Evolutionary conservation across 2,797 vertebrate species (phyloP).

Genomic region (Thunnus albacares): DNA sequence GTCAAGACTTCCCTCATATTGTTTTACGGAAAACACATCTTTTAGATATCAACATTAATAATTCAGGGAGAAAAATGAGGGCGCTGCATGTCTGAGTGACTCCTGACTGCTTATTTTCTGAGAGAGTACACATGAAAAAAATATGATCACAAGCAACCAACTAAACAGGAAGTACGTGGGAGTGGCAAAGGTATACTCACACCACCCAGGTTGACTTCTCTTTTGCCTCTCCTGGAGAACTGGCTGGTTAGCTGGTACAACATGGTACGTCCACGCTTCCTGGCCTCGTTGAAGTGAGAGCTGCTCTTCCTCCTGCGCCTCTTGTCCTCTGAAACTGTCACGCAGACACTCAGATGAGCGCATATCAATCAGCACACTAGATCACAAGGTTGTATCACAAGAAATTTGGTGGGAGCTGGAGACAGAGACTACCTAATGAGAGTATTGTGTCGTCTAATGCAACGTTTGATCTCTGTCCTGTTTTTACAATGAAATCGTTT

Average conservation of each 20-base stretch:
- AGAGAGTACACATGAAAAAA: not conserved
- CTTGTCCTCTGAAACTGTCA: slow-evolving; percentile 85
- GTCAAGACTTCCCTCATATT: slow-evolving; percentile 52
- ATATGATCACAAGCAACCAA: not conserved
- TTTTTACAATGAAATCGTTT: not conserved
- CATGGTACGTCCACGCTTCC: slow-evolving; percentile 89
- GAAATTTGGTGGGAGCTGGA: not conserved
- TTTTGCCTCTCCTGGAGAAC: slow-evolving; percentile 86
- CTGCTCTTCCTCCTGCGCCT: slow-evolving; percentile 87
- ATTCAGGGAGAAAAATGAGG: slow-evolving; percentile 46
- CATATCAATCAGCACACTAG: not conserved
- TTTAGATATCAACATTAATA: slow-evolving; percentile 49
- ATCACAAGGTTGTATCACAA: not conserved
- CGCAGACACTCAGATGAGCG: slow-evolving; percentile 20
- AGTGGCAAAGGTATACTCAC: slow-evolving; percentile 84
- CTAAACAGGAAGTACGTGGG: not conserved
- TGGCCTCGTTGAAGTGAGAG: slow-evolving; percentile 87
- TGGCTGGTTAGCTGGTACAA: slow-evolving; percentile 91
- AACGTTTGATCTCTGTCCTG: not conserved
- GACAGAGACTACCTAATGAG: not conserved
- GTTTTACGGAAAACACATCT: slow-evolving; percentile 48
- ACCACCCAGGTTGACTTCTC: slow-evolving; percentile 89
- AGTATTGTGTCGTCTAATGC: not conserved
- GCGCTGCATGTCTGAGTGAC: slow-evolving; percentile 34
- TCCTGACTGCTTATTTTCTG: slow-evolving; percentile 9